Evolutionary conservation across 2,888 invertebrate species (phyloP), one percentile per base, ranked within the genome.

Genomic region (Chouioia cunea): DNA sequence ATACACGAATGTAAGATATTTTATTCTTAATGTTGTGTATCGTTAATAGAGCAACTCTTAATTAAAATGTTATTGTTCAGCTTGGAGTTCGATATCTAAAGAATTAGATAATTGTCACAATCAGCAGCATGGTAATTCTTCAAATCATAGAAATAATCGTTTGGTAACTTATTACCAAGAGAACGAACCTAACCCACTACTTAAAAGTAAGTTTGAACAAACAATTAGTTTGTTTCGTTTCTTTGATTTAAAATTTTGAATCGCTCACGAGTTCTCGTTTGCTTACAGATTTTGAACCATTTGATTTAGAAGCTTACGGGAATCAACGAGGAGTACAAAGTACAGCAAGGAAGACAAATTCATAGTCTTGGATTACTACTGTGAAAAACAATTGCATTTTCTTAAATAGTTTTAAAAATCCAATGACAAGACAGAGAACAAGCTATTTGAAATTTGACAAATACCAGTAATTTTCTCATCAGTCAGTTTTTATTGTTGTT

Each of bases 221-320:
- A 47, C 52, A 27, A 63, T 52, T 12, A 53, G 50, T 36, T 53
- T 10, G 47, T 62, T 36, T 65, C 57, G 12, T 27, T 44, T 65
- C 14, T 15, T 52, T n/a, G 46, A 64, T 58, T 56, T 65, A 12
- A 18, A 18, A 18, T 20, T 20, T 52, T 18, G 47, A 46, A 60
- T 16, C 47, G 12, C 12, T 16, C 23, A n/a, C 27, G 1, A 15
- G 12, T 56, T 56, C 8, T 16, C 16, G 36, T 36, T 16, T 44
- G 53, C 65, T 77, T 73, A 47, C 89, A 81, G 92, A 93, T 86
- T 93, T 93, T 83, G 90, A 92, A 83, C 93, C 93, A 12, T 93
- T 93, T 84, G 91, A 93, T 85, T 86, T 93, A 73, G 93, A 93
- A 79, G 91, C 91, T 79, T 92, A 90, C 88, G 93, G 93, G 91